A percentile compares a stretch with the other conserved stretches of the same genome.
phyloP scores from a whole-genome alignment of 2,797 vertebrate genomes.

The Lateolabrax maculatus region DNA sequence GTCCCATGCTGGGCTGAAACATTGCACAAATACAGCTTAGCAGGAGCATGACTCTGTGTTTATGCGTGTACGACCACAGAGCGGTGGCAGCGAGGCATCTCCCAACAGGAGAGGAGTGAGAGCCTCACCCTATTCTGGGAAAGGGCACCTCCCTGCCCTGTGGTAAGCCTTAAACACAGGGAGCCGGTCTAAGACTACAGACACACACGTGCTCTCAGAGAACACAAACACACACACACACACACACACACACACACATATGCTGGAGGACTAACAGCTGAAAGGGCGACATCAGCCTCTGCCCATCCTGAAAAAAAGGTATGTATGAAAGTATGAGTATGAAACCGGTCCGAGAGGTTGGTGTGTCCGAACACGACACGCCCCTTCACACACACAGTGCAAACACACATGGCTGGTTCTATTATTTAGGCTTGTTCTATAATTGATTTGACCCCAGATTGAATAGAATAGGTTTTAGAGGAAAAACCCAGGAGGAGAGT shows the following conservation, averaged over 20 bases:
- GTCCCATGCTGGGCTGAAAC: constrained; percentile 28
- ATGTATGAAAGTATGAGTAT: too few species aligned
- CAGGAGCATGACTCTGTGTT: constrained; percentile 48
- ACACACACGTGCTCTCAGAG: constrained; percentile 25
- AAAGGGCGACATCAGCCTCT: constrained; percentile 18
- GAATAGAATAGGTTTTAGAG: background rate
- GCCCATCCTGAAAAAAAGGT: constrained; percentile 15
- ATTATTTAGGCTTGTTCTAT: background rate
- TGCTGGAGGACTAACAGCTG: constrained; percentile 26
- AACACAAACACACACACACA: constrained; percentile 24
- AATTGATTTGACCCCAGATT: background rate
- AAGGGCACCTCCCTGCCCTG: constrained; percentile 76
- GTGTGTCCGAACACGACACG: constrained; percentile 55
- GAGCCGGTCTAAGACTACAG: constrained; percentile 47
- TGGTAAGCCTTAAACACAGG: constrained; percentile 82
- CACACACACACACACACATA: constrained; percentile 21
- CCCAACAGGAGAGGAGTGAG: constrained; percentile 36
- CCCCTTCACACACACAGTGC: constrained; percentile 21
- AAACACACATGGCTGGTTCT: constrained; percentile 32
- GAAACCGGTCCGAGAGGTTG: constrained; percentile 38
- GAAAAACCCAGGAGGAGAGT: background rate
- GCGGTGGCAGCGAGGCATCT: constrained; percentile 34
- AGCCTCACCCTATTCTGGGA: constrained; percentile 81
- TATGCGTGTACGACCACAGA: constrained; percentile 58
- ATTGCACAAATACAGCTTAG: constrained; percentile 32